Evolutionary conservation across 2,113 vertebrate genomes (phyloP).

Genomic region (Misgurnus anguillicaudatus): DNA sequence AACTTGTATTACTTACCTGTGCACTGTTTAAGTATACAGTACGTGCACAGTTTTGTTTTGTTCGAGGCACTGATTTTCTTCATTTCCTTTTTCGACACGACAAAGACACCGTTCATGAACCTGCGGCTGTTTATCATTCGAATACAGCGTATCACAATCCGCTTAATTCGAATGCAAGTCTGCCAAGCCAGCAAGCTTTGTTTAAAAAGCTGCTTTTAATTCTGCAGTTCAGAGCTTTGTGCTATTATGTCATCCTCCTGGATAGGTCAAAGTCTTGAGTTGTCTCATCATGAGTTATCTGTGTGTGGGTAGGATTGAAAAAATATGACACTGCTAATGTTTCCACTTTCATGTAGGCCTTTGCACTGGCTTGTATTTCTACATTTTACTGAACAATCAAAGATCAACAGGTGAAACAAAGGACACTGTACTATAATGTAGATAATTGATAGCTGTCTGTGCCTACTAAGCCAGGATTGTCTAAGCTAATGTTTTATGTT

Average conservation of each 20-base stretch:
- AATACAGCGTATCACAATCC: conserved; percentile 28
- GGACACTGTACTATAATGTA: conserved; percentile 6
- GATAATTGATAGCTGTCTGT: neutral
- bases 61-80: conserved; percentile 23
- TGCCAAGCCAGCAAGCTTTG: conserved; percentile 16
- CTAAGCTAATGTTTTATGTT: conserved; percentile 16
- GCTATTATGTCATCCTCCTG: conserved; percentile 28
- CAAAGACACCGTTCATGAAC: conserved; percentile 37
- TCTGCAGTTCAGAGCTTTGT: conserved; percentile 6
- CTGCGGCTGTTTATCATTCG: conserved; percentile 35
- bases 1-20: conserved; percentile 60
- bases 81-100: neutral
- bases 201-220: conserved; percentile 31
- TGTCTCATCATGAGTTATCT: neutral
- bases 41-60: neutral
- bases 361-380: neutral
- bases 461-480: neutral
- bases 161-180: conserved; percentile 8
- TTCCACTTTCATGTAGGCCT: conserved; percentile 24
- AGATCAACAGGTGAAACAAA: conserved; percentile 35
- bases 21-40: neutral
- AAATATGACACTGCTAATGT: neutral
- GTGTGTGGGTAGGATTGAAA: neutral
- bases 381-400: neutral
- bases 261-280: conserved; percentile 12